Base-by-base conservation (phyloP, 2,797 vertebrate genomes). In the Cephalopachus bancanus region DNA sequence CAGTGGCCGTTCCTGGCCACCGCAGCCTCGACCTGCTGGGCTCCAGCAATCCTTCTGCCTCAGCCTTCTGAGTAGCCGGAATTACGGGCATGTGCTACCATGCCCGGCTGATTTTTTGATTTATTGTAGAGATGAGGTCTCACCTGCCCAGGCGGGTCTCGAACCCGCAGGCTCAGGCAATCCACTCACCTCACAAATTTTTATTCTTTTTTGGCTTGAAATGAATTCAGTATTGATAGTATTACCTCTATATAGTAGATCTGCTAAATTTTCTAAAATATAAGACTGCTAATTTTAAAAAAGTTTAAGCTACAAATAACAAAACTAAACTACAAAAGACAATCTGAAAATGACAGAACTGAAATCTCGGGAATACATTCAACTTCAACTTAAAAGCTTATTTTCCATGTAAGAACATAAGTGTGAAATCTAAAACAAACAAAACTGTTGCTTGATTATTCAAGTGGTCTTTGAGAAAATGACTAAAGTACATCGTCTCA, bases 361-460 rank as follows among this genome's bases (percentile, higher is more conserved):
- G 33, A 97, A 91, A 89, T 69, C 67, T 94, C 67, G 51, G 55
- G 14, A 88, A 86, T 69, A 96, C 91, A 86, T n/a, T 1, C 15
- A 65, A 49, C 16, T 37, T 65, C 72, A 57, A 89, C 44, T 64
- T 78, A 74, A 85, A 86, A 53, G 8, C 20, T 89, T 60, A n/a
- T 44, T 74, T 74, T 87, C 24, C 85, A 44, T 55, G 20, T 1
- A 91, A 81, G 57, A 90, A 65, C 9, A 2, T 33, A 89, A 81
- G n/a, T 59, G 62, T 37, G 57, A 80, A 92, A 83, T 96, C 53
- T 83, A 55, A 91, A 76, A 85, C 53, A 80, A 91, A 16, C 49
- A 65, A 86, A 97, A 57, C 30, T 83, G 65, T 69, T 37, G 69
- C 11, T 33, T 67, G 49, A 15, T 83, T 16, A 83, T 6, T n/a